These are phyloP conservation scores for Leucophora obtusa DNA, from an alignment of 2,888 invertebrate genomes.

Conservation along the genomic window DNA sequence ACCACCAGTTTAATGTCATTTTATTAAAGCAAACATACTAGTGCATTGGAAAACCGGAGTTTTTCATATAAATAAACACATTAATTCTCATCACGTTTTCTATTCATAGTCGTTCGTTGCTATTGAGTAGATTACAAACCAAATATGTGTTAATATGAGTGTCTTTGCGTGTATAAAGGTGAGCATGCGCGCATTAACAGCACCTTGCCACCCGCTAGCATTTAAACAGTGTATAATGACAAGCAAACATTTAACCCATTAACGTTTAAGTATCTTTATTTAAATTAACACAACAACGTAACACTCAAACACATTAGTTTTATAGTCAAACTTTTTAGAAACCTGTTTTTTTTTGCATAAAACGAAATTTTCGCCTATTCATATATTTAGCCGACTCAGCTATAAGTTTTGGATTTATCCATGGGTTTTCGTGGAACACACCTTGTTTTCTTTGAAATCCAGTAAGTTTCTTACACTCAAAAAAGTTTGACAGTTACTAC, in stretches of 20 bases:
- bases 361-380: too few relatives aligned
- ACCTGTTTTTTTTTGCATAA: too few relatives aligned
- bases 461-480: too few relatives aligned
- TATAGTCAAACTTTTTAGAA: too few relatives aligned
- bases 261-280: too few relatives aligned
- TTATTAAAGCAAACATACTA: not conserved
- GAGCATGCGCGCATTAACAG: slow-evolving; percentile 2
- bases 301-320: too few relatives aligned
- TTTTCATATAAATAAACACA: slow-evolving; percentile 6
- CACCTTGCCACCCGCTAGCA: slow-evolving; percentile 38
- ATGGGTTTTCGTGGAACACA: too few relatives aligned
- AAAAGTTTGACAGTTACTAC: too few relatives aligned
- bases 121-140: not conserved
- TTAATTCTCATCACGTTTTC: slow-evolving; percentile 61
- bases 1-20: slow-evolving; percentile 28
- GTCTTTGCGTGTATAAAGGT: slow-evolving; percentile 6
- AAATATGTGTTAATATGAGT: slow-evolving; percentile 8
- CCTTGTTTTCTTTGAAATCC: too few relatives aligned
- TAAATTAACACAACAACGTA: too few relatives aligned
- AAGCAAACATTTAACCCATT: not conserved
- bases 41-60: slow-evolving; percentile 30
- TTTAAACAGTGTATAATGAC: slow-evolving; percentile 10
- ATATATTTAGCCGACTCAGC: too few relatives aligned
- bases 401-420: too few relatives aligned
- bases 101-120: not conserved